These are phyloP conservation scores for Zonitis immaculata DNA, from an alignment of 2,888 invertebrate genomes.

Conservation along the genomic window DNA sequence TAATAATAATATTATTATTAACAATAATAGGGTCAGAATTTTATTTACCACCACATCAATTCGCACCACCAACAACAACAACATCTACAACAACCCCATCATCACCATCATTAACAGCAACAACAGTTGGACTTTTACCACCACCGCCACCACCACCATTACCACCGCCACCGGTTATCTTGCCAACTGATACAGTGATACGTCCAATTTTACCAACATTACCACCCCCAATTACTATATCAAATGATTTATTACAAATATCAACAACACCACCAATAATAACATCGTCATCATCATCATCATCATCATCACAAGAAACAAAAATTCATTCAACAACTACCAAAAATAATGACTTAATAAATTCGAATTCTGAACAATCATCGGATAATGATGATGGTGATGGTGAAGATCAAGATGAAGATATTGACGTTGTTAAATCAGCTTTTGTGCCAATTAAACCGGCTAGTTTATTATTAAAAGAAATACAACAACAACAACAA, in stretches of 20 bases:
- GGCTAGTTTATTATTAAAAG: conserved; percentile 55
- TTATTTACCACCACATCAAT: not conserved
- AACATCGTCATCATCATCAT: too few relatives aligned
- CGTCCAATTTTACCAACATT: not conserved
- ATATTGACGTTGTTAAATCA: conserved; percentile 71
- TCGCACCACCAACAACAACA: not conserved
- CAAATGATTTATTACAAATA: not conserved
- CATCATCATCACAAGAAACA: conserved; percentile 53
- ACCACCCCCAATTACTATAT: not conserved
- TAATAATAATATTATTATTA: conserved; percentile 32
- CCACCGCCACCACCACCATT: not conserved
- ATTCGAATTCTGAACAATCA: conserved; percentile 53
- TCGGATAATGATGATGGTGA: too few relatives aligned
- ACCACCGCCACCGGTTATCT: not conserved
- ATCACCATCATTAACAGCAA: not conserved
- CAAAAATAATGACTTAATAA: too few relatives aligned
- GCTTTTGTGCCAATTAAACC: conserved; percentile 67
- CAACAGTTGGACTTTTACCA: not conserved
- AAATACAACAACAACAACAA: too few relatives aligned
- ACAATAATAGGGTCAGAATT: not conserved
- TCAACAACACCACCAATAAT: conserved; percentile 3
- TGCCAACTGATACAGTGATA: not conserved
- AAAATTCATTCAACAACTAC: conserved; percentile 59
- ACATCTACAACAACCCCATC: not conserved
- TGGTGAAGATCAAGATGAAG: conserved; percentile 66